phyloP scores from a whole-genome alignment of 2,888 invertebrate genomes.

The Amphipoea oculea region DNA sequence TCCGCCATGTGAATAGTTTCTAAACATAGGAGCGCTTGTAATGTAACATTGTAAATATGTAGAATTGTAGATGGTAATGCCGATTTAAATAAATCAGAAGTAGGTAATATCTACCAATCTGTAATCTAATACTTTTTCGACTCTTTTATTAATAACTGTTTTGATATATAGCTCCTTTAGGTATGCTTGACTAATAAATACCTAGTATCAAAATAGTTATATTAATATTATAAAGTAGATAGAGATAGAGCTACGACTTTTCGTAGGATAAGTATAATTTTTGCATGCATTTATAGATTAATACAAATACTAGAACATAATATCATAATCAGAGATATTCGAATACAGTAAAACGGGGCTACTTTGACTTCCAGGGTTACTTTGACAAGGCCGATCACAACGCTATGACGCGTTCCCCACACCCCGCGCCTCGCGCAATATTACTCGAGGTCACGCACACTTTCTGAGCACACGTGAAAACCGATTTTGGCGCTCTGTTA shows the following conservation, averaged over 20 bases:
- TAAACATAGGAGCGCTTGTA: neutral
- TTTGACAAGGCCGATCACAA: too few species aligned
- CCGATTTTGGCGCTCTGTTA: too few species aligned
- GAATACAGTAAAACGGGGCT: neutral
- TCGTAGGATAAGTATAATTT: neutral
- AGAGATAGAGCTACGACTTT: neutral
- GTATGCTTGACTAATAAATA: neutral
- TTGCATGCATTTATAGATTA: neutral
- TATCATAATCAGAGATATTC: neutral
- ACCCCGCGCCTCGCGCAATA: too few species aligned
- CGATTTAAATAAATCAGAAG: neutral
- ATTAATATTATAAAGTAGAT: neutral
- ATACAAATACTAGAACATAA: neutral
- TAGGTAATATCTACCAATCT: neutral
- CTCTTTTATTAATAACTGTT: neutral
- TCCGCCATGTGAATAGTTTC: conserved; percentile 48
- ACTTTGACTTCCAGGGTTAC: too few species aligned
- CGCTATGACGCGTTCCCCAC: too few species aligned
- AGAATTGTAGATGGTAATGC: neutral
- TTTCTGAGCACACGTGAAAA: too few species aligned
- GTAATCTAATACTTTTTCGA: neutral
- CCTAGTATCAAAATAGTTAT: neutral
- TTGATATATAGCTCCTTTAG: neutral
- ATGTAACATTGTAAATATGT: neutral
- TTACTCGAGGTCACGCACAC: too few species aligned